Conservation (phyloP, 2,888 invertebrate species). For the Liopterus haemorrhoidalis region DNA sequence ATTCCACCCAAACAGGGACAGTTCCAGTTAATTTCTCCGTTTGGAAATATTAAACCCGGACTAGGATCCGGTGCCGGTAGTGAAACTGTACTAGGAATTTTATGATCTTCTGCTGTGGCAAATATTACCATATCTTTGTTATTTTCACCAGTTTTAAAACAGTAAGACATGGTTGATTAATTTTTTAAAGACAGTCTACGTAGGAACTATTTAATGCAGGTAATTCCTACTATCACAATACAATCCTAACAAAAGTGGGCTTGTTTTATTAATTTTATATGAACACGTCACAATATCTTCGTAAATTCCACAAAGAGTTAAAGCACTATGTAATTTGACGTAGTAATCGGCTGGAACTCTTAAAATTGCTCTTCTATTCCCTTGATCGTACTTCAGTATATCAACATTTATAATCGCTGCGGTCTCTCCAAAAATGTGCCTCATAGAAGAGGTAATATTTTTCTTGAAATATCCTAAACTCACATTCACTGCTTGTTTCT, state of each 20-base stretch:
- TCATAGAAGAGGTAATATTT: constrained; percentile 51
- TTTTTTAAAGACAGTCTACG: too few species aligned
- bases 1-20: constrained; percentile 97
- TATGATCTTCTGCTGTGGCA: constrained; percentile 72
- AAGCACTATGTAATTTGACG: constrained; percentile 53
- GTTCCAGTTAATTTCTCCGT: constrained; percentile 93
- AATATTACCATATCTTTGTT: constrained; percentile 82
- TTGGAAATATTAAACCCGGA: constrained; percentile 73
- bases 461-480: constrained; percentile 53
- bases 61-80: constrained; percentile 68
- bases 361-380: constrained; percentile 48
- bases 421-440: constrained; percentile 54
- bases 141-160: constrained; percentile 47
- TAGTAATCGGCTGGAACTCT: constrained; percentile 51
- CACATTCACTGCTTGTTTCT: constrained; percentile 42
- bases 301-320: constrained; percentile 50
- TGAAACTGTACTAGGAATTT: constrained; percentile 61
- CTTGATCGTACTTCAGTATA: constrained; percentile 51
- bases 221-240: constrained; percentile 43
- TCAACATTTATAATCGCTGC: constrained; percentile 52
- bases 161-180: constrained; percentile 46
- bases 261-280: constrained; percentile 52
- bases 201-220: constrained; percentile 36
- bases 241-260: constrained; percentile 44
- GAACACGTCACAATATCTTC: constrained; percentile 48